phyloP scores from a whole-genome alignment of 2,113 vertebrate genomes.

The human region GRCh38 chr11:109131001-109131500 shows the following conservation, averaged over 20 bases:
- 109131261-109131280: not conserved
- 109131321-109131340: not conserved
- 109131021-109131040: not conserved
- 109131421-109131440: not conserved
- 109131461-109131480: not conserved
- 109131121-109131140: not conserved
- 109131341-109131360: not conserved
- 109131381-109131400: not conserved
- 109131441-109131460: not conserved
- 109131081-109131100: not conserved
- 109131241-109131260: not conserved
- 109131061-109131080: not conserved
- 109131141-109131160: not conserved
- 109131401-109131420: not conserved
- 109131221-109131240: not conserved
- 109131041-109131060: not conserved
- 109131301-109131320: not conserved
- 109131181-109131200: not conserved
- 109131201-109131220: not conserved
- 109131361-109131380: not conserved
- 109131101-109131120: not conserved
- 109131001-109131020: not conserved
- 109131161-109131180: not conserved
- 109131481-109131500: conserved; percentile 12
- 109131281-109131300: not conserved